phyloP scores from a whole-genome alignment of 2,797 vertebrate genomes.

The Neosalanx taihuensis region DNA sequence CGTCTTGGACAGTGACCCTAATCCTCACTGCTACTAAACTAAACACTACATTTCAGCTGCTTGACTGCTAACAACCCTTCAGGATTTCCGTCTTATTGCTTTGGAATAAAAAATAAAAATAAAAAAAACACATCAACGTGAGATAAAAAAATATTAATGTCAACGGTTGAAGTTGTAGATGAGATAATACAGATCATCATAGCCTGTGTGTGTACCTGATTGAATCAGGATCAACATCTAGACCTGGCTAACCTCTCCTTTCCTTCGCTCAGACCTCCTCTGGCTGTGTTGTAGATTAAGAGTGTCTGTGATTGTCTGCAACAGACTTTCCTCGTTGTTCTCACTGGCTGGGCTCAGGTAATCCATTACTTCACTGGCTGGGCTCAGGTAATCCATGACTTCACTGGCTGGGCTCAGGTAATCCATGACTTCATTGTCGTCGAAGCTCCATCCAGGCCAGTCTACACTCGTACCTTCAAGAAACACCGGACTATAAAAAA shows the following conservation, averaged over 20 bases:
- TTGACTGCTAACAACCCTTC: neutral
- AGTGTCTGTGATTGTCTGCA: conserved; percentile 42
- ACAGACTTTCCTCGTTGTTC: conserved; percentile 27
- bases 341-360: conserved; percentile 32
- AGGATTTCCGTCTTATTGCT: neutral
- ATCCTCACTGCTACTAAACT: neutral
- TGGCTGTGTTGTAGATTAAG: conserved; percentile 24
- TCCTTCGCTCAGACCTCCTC: conserved; percentile 40
- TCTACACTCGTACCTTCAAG: conserved; percentile 65
- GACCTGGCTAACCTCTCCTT: conserved; percentile 69
- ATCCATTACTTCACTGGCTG: conserved; percentile 1
- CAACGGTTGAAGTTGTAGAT: neutral
- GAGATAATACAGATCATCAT: too few relatives aligned
- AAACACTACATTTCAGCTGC: neutral
- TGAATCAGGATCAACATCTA: conserved; percentile 36
- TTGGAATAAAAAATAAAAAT: too few relatives aligned
- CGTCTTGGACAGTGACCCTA: neutral
- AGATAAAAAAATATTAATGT: neutral
- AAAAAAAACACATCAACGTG: too few relatives aligned
- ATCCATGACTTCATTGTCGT: conserved; percentile 66
- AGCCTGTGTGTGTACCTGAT: neutral
- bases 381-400: too few relatives aligned
- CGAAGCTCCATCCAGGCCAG: conserved; percentile 74
- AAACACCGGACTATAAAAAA: conserved; percentile 43
- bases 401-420: conserved; percentile 35